Evolutionary conservation across 2,113 vertebrate species (phyloP), one percentile per base, ranked within the genome.

Genomic region (Hypanus sabinus): DNA sequence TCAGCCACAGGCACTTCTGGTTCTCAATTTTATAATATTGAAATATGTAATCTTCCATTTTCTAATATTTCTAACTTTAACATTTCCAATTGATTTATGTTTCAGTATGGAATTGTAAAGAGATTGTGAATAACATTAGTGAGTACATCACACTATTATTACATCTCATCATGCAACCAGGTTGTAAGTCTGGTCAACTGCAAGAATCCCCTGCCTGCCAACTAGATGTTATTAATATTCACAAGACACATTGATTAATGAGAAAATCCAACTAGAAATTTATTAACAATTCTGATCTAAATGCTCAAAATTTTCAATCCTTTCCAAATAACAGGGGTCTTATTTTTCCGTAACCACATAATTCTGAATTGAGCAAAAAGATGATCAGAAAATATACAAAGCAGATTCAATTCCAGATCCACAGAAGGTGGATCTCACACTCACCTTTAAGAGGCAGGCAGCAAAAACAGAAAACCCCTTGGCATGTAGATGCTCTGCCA

Each of bases 391-490:
- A 65, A 68, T 46, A 11, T 16, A 22, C n/a, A 80, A 30, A 68
- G 27, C 46, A 70, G 27, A 4, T 83, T 68, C 22, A 27, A 33
- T 30, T 30, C 77, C 65, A 80, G 33, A 16, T 7, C 2, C 7
- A 55, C n/a, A 65, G 68, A 80, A 38, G 3, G 38, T 57, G 22
- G n/a, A n/a, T 0, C 0, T 91, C 16, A 85, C 30, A 22, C 95
- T 96, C 95, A 98, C 98, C 97, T 96, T 96, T 0, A 97, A 95
- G 55, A 98, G 95, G 92, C 98, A 99, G 71, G 97, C 97, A 14
- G 98, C 98, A 94, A 98, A 98, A 94, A 98, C 97, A 0, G 96
- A 97, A 96, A 98, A 98, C 60, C 98, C 98, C 5, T 97, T 94
- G 20, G 95, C 95, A 57, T 98, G 97, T 38, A 98, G 95, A 93